These are phyloP conservation scores for Pseudachorutes palmiensis DNA, from an alignment of 1,140 invertebrate genomes.

Conservation along the genomic window DNA sequence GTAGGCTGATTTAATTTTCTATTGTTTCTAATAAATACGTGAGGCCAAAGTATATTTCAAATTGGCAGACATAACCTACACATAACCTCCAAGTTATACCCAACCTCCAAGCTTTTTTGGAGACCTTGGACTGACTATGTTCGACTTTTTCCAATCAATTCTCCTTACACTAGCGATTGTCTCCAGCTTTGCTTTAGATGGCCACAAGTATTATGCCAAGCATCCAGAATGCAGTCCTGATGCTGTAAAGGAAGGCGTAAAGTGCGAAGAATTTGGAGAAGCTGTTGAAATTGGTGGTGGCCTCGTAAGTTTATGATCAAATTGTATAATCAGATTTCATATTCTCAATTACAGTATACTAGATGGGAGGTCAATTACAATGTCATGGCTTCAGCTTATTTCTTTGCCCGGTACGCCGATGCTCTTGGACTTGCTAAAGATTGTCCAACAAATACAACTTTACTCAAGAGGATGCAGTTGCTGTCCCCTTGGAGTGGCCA, in stretches of 20 bases:
- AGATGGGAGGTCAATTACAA: neutral
- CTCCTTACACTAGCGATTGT: too few species aligned
- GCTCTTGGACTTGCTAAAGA: neutral
- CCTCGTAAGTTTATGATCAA: neutral
- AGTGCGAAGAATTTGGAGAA: neutral
- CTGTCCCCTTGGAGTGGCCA: conserved; percentile 3
- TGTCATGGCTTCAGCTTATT: neutral
- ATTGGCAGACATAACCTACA: too few species aligned
- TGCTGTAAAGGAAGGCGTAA: neutral
- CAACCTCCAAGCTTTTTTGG: too few species aligned
- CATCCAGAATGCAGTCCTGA: neutral
- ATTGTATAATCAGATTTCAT: neutral
- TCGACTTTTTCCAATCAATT: too few species aligned
- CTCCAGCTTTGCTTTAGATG: too few species aligned
- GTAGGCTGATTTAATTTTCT: too few species aligned
- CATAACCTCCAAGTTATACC: too few species aligned
- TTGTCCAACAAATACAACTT: neutral
- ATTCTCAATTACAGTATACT: neutral
- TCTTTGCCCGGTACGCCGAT: neutral
- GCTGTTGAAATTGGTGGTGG: neutral
- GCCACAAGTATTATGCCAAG: too few species aligned
- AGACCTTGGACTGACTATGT: too few species aligned
- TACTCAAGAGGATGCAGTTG: neutral
- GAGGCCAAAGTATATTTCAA: too few species aligned
- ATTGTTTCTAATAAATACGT: too few species aligned